Evolutionary conservation across 2,888 invertebrate genomes (phyloP).

Genomic region (Epinotia bilunana): DNA sequence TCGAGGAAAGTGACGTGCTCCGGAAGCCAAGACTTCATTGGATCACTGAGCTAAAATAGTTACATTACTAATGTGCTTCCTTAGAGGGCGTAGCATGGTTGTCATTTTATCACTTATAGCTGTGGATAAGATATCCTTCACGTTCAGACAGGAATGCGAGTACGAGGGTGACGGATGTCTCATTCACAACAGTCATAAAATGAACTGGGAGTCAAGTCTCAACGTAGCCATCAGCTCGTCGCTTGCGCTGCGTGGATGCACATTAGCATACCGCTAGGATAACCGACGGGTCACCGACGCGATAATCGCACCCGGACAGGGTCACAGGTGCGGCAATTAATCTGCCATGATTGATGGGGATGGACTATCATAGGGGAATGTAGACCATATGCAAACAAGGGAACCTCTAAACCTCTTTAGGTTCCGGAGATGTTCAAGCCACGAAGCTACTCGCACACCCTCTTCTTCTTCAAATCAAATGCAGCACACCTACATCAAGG

Average conservation of each 20-base stretch:
- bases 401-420: background rate
- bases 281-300: slow-evolving; percentile 64
- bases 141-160: too few species aligned
- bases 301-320: slow-evolving; percentile 57
- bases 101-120: too few species aligned
- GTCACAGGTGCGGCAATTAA: slow-evolving; percentile 35
- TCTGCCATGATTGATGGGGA: slow-evolving; percentile 3
- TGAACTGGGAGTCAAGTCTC: background rate
- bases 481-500: background rate
- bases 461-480: background rate
- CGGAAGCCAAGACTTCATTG: too few species aligned
- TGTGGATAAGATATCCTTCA: too few species aligned
- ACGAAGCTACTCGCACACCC: background rate
- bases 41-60: too few species aligned
- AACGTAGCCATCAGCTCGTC: slow-evolving; percentile 4
- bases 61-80: too few species aligned
- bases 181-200: too few species aligned
- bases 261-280: slow-evolving; percentile 72
- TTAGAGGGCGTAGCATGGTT: too few species aligned
- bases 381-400: background rate
- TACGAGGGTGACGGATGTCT: too few species aligned
- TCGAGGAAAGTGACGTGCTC: too few species aligned
- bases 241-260: slow-evolving; percentile 41
- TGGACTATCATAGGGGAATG: background rate
- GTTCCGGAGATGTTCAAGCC: background rate